These are phyloP conservation scores for Helobdella robusta DNA, from an alignment of 2,888 invertebrate genomes.

Conservation along the genomic window DNA sequence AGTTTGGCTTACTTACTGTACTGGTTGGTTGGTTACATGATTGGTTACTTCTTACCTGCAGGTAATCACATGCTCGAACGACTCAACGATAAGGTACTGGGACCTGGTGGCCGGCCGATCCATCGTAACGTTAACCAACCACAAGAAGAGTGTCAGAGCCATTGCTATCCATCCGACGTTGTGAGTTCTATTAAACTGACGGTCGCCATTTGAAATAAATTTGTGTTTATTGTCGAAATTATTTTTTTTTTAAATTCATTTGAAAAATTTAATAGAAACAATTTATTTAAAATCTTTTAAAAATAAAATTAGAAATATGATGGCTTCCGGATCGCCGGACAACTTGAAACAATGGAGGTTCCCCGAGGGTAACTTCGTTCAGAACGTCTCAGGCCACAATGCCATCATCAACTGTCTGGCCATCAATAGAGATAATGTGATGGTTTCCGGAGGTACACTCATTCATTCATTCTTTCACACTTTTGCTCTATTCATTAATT, in stretches of 20 bases:
- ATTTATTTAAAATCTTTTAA: background rate
- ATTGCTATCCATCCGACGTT: slow-evolving; percentile 55
- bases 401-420: slow-evolving; percentile 94
- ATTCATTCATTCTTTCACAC: background rate
- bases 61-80: slow-evolving; percentile 76
- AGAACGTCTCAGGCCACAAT: slow-evolving; percentile 90
- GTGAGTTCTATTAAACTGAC: slow-evolving; percentile 46
- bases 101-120: slow-evolving; percentile 92
- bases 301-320: slow-evolving; percentile 66
- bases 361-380: slow-evolving; percentile 91
- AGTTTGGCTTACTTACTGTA: background rate
- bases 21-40: too few species aligned
- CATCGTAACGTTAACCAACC: slow-evolving; percentile 86
- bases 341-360: slow-evolving; percentile 99
- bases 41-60: slow-evolving; percentile 71
- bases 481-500: background rate
- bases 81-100: slow-evolving; percentile 92
- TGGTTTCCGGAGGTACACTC: slow-evolving; percentile 73
- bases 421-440: slow-evolving; percentile 82
- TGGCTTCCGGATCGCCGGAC: slow-evolving; percentile 94
- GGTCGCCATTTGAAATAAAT: too few species aligned
- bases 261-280: background rate
- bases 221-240: background rate
- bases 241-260: background rate
- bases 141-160: slow-evolving; percentile 74